Conservation (phyloP, 2,888 invertebrate species). For the Mongoloraphidia duomilia region DNA sequence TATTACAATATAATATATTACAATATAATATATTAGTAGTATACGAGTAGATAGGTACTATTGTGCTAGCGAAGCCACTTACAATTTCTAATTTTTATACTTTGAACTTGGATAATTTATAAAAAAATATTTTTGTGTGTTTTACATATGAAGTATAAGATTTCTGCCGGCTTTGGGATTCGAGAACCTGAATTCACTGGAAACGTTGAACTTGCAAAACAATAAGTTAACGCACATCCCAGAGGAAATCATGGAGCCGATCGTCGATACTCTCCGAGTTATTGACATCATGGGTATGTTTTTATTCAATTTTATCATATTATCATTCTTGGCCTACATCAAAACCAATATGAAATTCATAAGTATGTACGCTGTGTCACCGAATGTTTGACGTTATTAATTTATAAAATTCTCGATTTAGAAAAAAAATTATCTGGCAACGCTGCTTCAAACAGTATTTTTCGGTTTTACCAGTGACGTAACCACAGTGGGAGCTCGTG, state of each 20-base stretch:
- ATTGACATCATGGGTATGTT: conserved; percentile 76
- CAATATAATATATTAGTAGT: too few relatives aligned
- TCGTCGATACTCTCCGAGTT: conserved; percentile 71
- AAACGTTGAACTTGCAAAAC: conserved; percentile 76
- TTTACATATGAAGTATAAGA: conserved; percentile 51
- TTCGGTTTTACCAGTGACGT: too few relatives aligned
- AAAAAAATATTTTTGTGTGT: neutral
- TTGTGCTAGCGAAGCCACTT: neutral
- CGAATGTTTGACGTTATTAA: too few relatives aligned
- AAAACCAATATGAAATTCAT: neutral
- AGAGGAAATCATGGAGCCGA: conserved; percentile 78
- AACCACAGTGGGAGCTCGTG: too few relatives aligned
- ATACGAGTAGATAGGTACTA: too few relatives aligned
- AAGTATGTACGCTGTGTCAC: neutral
- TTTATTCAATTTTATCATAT: neutral
- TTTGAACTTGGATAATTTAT: neutral
- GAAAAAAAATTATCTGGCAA: too few relatives aligned
- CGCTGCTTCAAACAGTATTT: too few relatives aligned
- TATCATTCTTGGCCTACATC: neutral
- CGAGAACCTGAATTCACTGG: conserved; percentile 78
- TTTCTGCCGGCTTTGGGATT: conserved; percentile 70
- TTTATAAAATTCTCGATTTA: too few relatives aligned
- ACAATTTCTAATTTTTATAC: neutral
- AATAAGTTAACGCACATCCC: conserved; percentile 72
- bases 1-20: too few relatives aligned